These are phyloP conservation scores for Laodelphax striatellus DNA, from an alignment of 1,140 invertebrate species.

Conservation along the genomic window DNA sequence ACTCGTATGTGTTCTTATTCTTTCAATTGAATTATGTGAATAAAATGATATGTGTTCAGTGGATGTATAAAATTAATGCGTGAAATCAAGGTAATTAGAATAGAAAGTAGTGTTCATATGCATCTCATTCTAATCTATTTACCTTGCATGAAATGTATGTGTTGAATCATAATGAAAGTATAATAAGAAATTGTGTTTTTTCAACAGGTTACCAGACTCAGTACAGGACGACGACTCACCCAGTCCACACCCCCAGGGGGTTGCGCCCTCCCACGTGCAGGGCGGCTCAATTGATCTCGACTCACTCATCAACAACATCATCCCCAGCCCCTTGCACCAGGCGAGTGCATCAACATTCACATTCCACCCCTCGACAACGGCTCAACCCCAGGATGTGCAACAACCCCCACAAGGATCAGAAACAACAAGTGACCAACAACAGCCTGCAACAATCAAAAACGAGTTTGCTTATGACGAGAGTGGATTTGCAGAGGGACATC, in stretches of 20 bases:
- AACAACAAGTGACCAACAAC: conserved; percentile 6
- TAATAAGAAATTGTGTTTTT: too few species aligned
- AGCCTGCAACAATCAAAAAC: conserved; percentile 22
- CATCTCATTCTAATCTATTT: too few species aligned
- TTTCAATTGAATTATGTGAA: too few species aligned
- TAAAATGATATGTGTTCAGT: too few species aligned
- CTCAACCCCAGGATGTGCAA: conserved; percentile 14
- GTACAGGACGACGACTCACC: conserved; percentile 16
- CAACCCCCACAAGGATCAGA: conserved; percentile 6
- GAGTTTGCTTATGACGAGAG: conserved; percentile 52
- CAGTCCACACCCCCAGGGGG: not conserved
- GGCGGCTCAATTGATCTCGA: conserved; percentile 7
- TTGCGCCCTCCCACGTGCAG: too few species aligned
- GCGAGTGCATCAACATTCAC: not conserved
- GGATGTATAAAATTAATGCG: too few species aligned
- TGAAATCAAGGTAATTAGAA: too few species aligned
- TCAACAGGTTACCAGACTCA: conserved; percentile 23
- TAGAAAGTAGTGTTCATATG: too few species aligned
- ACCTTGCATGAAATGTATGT: too few species aligned
- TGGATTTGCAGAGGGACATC: conserved; percentile 46
- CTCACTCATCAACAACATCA: conserved; percentile 9
- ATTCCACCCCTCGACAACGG: conserved; percentile 28
- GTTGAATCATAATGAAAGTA: too few species aligned
- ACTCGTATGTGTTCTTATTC: too few species aligned
- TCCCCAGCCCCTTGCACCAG: not conserved